phyloP scores from a whole-genome alignment of 1,140 invertebrate genomes.

The Chionoecetes opilio region DNA sequence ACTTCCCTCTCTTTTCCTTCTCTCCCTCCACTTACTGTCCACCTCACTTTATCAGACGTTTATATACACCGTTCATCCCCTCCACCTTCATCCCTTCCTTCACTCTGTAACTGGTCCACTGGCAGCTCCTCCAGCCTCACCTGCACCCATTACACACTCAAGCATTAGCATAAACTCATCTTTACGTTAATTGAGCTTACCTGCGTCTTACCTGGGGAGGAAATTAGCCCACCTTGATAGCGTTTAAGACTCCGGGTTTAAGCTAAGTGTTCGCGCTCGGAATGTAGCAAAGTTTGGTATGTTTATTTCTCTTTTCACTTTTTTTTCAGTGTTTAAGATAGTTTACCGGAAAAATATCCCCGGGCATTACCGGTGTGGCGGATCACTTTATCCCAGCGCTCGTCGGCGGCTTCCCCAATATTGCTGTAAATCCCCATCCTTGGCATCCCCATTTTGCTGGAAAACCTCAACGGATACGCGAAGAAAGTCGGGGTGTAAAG shows the following conservation, averaged over 20 bases:
- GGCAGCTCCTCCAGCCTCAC: not conserved
- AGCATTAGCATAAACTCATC: not conserved
- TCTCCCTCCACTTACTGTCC: not conserved
- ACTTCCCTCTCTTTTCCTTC: not conserved
- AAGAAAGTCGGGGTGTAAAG: slow-evolving; percentile 20
- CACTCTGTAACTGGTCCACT: not conserved
- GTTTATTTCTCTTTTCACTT: too few species aligned
- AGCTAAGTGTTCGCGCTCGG: not conserved
- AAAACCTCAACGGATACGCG: slow-evolving; percentile 68
- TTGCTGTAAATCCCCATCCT: slow-evolving; percentile 65
- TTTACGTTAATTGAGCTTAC: not conserved
- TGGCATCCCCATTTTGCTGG: slow-evolving; percentile 64
- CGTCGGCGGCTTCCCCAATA: slow-evolving; percentile 52
- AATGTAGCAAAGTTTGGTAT: slow-evolving; percentile 21
- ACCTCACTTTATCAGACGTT: not conserved
- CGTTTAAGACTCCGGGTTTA: not conserved
- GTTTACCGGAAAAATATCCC: slow-evolving; percentile 52
- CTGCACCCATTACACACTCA: not conserved
- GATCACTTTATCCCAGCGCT: slow-evolving; percentile 41
- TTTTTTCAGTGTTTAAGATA: not conserved
- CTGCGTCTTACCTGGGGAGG: not conserved
- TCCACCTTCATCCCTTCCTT: not conserved
- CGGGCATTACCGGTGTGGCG: not conserved
- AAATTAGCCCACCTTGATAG: not conserved
- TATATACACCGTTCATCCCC: not conserved